Base-by-base conservation (phyloP, 2,797 vertebrate genomes). In the Dallia pectoralis region DNA sequence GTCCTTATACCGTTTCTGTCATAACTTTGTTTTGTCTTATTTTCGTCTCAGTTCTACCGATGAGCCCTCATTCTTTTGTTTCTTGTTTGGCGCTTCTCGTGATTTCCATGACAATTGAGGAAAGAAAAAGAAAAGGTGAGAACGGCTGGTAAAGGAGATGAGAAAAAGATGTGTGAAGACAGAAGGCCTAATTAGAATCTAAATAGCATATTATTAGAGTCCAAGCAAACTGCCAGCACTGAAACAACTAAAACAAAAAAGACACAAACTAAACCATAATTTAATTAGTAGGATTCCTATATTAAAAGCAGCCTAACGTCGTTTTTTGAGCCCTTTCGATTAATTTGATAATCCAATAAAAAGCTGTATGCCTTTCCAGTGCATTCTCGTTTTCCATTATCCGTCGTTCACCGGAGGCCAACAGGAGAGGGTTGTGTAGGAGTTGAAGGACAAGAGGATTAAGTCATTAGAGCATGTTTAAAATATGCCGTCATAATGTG, bases 151-250 rank as follows among this genome's bases (percentile, higher is more conserved):
- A 64, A 32, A 56, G 56, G n/a, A 29, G 33, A 27, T 15, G 27
- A 88, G 86, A 91, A 89, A 88, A 82, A 87, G 87, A 88, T 85
- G 82, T 82, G 86, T 85, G 87, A 89, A 89, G 81, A 88, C 85
- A 87, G 81, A 89, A 85, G 87, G 85, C 86, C 87, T 83, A 85
- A 84, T 90, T 87, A 89, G 82, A 87, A 89, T 91, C 86, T 89
- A 88, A 91, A 89, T 89, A 86, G 87, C 86, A 88, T 92, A 93
- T 91, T 92, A 93, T 91, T 93, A 92, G 91, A 91, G 89, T 85
- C 82, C 83, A 80, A 82, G 89, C 86, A 90, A 90, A 90, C 85
- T 89, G 89, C 90, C 87, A 91, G 89, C 87, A 87, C 75, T 87
- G 87, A 47, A 75, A 90, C 15, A 88, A 89, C 87, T 89, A 82